Evolutionary conservation across 2,797 vertebrate genomes (phyloP).

Genomic region (Acrossocheilus fasciatus): DNA sequence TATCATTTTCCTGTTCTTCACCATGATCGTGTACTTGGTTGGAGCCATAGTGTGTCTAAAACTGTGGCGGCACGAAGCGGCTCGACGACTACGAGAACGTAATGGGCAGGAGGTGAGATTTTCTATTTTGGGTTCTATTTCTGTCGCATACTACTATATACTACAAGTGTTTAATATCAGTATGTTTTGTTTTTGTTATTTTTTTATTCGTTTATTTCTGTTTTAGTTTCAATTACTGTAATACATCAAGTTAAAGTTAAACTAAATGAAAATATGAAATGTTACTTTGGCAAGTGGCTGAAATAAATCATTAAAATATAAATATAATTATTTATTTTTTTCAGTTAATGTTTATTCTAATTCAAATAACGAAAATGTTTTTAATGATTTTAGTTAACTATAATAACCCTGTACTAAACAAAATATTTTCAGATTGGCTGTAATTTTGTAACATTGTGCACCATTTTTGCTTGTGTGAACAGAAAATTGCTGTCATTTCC

Average conservation of each 20-base stretch:
- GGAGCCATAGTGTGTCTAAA: constrained; percentile 90
- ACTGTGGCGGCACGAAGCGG: constrained; percentile 91
- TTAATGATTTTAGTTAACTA: not conserved
- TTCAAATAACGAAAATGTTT: not conserved
- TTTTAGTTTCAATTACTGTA: too few species aligned
- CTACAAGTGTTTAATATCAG: not conserved
- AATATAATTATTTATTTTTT: not conserved
- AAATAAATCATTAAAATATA: not conserved
- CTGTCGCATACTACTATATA: not conserved
- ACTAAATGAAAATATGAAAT: not conserved
- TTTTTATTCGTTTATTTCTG: not conserved
- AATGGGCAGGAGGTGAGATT: constrained; percentile 83
- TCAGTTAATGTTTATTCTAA: not conserved
- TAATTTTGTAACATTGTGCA: not conserved
- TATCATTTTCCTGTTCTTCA: constrained; percentile 93
- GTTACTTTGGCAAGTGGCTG: not conserved
- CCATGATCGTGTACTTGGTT: constrained; percentile 87
- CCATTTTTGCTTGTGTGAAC: not conserved
- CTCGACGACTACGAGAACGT: constrained; percentile 81
- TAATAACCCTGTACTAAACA: not conserved
- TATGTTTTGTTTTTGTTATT: not conserved
- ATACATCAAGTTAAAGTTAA: not conserved
- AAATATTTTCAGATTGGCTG: not conserved
- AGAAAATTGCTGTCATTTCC: not conserved
- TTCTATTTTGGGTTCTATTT: not conserved